Base-by-base conservation (phyloP, 1,140 invertebrate species). In the Macrosteles quadrilineatus region DNA sequence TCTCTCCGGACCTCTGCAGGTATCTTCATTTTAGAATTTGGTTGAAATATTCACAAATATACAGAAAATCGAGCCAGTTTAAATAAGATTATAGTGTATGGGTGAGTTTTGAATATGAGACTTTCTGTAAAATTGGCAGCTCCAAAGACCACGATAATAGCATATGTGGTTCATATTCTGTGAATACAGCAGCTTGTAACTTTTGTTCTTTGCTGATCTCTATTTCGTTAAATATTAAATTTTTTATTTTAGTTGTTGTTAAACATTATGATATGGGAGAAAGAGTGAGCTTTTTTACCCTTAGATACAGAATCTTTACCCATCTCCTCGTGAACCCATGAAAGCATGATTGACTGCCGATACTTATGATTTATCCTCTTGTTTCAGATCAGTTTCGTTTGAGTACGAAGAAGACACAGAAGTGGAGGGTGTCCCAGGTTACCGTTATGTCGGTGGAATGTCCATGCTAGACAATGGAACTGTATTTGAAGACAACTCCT, bases 1-100 rank as follows among this genome's bases (percentile, higher is more conserved):
- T 88, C 79, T 86, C 87, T 29, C 80, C 87, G 2, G 90, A 92
- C 74, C 79, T 92, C 68, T 92, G 91, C 78, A 86, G 89, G 76
- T 83, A 64, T 69, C 73, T 71, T 21, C 68, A 9, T 36, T 3
- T 68, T 14, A 14, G 29, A 11, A 14, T 29, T 31, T 3, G 12
- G 9, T 62, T 9, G 14, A 30, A 30, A 9, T 40, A 19, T 30
- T 6, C 6, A 9, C 36, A 17, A 6, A 9, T 40, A 6, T 40
- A 9, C 17, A 40, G 17, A 40, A 40, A 40, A 17, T 40, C 6
- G 36, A 40, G 36, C 17, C 36, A n/a, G n/a, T 17, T 40, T 9
- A 40, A 40, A 6, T 40, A 9, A 17, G 36, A 9, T 40, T 40
- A 40, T 9, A 40, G 17, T 40, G 6, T 40, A 40, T 6, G 6